Conservation (phyloP, 2,797 vertebrate genomes). For the Brotogeris chrysoptera region DNA sequence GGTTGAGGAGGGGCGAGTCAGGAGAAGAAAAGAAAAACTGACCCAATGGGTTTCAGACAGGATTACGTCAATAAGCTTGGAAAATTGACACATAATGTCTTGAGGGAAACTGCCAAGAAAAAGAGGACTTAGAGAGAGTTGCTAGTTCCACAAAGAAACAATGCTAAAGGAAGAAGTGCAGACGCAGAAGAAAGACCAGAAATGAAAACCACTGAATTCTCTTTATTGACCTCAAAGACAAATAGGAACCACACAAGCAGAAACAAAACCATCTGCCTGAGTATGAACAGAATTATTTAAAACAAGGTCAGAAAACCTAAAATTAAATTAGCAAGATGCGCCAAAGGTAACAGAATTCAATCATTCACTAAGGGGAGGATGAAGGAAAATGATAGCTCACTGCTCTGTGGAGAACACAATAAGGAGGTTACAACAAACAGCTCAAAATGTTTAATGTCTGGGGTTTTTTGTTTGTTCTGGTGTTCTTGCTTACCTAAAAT, state of each 20-base stretch:
- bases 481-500: background rate
- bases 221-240: background rate
- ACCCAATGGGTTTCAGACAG: background rate
- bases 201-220: background rate
- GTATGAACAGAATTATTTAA: background rate
- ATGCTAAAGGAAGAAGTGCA: background rate
- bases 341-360: slow-evolving; percentile 10
- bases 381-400: background rate
- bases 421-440: background rate
- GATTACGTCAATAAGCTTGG: background rate
- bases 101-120: background rate
- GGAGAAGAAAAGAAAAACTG: background rate
- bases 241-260: background rate
- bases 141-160: background rate
- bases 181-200: background rate
- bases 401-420: background rate
- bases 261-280: slow-evolving; percentile 15
- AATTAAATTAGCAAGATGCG: background rate
- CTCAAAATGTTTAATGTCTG: background rate
- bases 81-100: background rate
- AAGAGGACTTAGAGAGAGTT: background rate
- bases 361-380: background rate
- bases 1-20: background rate
- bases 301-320: background rate
- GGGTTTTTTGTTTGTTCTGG: background rate